Conservation (phyloP, 2,888 invertebrate genomes). For the Pterostichus niger region DNA sequence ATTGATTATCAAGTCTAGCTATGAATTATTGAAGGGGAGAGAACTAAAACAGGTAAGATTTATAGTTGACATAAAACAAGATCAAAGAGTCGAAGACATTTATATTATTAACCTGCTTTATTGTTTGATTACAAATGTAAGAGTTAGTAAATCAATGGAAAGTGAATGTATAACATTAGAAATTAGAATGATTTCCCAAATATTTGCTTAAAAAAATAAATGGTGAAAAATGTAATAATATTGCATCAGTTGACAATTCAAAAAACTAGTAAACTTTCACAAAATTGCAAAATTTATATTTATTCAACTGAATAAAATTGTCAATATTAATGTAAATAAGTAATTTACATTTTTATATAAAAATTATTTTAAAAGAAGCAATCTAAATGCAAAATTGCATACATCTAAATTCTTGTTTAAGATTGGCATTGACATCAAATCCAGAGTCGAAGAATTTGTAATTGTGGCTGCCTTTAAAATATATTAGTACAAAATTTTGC, state of each 20-base stretch:
- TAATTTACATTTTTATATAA: background rate
- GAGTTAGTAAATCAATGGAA: background rate
- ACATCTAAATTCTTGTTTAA: too few relatives aligned
- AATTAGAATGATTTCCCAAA: background rate
- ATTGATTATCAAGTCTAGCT: conserved; percentile 8
- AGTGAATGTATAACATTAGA: conserved; percentile 13
- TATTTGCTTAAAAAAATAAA: conserved; percentile 24
- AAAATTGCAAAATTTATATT: conserved; percentile 24
- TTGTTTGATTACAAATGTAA: too few relatives aligned
- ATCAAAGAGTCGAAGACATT: background rate
- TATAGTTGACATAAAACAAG: conserved; percentile 32
- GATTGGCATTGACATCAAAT: too few relatives aligned
- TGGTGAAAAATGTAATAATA: conserved; percentile 28
- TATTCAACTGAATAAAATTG: background rate
- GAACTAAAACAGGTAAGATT: conserved; percentile 30
- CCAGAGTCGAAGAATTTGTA: too few relatives aligned
- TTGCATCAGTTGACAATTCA: conserved; percentile 49
- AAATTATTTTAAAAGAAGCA: too few relatives aligned
- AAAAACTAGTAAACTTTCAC: conserved; percentile 31
- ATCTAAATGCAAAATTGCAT: too few relatives aligned
- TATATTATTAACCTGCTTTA: background rate
- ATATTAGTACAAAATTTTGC: too few relatives aligned
- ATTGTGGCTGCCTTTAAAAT: too few relatives aligned
- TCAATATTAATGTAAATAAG: background rate
- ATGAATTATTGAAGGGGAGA: conserved; percentile 30